phyloP scores from a whole-genome alignment of 2,888 invertebrate genomes.

The Latrodectus elegans region DNA sequence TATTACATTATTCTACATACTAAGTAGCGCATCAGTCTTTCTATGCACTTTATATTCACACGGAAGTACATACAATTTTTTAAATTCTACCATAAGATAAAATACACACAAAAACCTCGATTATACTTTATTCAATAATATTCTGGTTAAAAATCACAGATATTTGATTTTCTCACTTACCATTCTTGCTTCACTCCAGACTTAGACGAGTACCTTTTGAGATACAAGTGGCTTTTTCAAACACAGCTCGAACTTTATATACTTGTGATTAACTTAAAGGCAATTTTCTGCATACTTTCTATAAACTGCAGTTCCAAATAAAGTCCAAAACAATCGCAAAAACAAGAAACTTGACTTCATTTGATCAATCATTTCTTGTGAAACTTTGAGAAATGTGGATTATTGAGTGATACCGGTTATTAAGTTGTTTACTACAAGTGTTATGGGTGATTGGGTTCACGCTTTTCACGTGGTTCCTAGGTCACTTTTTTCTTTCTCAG shows the following conservation, averaged over 20 bases:
- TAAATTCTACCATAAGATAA: too few relatives aligned
- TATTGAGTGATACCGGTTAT: background rate
- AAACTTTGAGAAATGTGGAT: background rate
- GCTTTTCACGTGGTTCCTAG: too few relatives aligned
- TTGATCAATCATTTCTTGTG: conserved; percentile 12
- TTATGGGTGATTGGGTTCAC: conserved; percentile 35
- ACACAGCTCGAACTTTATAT: conserved; percentile 4
- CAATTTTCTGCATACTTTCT: conserved; percentile 8
- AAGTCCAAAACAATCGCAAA: conserved; percentile 5
- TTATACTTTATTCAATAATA: too few relatives aligned
- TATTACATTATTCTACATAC: too few relatives aligned
- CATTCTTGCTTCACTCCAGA: background rate
- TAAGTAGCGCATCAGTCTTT: too few relatives aligned
- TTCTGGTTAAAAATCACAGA: too few relatives aligned
- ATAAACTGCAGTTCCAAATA: background rate
- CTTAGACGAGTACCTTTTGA: conserved; percentile 3
- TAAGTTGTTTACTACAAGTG: conserved; percentile 39
- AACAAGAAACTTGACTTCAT: background rate
- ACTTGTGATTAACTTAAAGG: conserved; percentile 3
- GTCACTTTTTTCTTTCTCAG: too few relatives aligned
- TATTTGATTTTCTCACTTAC: background rate
- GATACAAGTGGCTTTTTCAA: conserved; percentile 1
- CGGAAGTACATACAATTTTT: too few relatives aligned
- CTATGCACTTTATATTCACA: too few relatives aligned
- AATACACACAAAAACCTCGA: too few relatives aligned